phyloP scores from a whole-genome alignment of 64 coral and sea anemone species.

The Montipora foliosa region DNA sequence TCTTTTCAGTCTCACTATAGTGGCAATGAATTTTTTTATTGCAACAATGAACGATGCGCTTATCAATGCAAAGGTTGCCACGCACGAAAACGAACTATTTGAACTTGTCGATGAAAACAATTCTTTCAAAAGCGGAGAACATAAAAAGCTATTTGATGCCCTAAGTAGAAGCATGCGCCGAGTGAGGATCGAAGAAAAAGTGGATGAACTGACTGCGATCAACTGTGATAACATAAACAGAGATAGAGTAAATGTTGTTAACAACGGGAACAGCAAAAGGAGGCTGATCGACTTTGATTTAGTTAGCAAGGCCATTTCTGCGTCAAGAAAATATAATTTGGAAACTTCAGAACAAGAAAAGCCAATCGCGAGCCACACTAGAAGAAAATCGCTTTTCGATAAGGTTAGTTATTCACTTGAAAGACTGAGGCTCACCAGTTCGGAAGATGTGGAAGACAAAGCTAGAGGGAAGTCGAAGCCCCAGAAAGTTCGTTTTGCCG shows the following conservation, averaged over 20 bases:
- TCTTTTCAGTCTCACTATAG: constrained; percentile 31
- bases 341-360: neutral
- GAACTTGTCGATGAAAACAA: constrained; percentile 17
- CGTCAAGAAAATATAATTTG: neutral
- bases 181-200: neutral
- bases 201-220: neutral
- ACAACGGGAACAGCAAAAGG: neutral
- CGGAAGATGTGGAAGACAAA: neutral
- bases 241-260: neutral
- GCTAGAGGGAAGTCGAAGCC: neutral
- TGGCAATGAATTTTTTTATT: constrained; percentile 53
- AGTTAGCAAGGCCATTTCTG: neutral
- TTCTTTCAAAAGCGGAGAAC: neutral
- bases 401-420: neutral
- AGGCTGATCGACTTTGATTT: neutral
- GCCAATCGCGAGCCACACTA: neutral
- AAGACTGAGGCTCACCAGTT: neutral
- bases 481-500: neutral
- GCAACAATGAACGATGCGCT: constrained; percentile 59
- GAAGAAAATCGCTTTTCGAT: neutral
- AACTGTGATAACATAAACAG: neutral
- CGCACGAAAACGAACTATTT: constrained; percentile 1
- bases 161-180: neutral
- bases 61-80: neutral
- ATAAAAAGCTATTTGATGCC: neutral